A percentile compares a stretch with the other conserved stretches of the same genome.
These are phyloP conservation scores for Porites cylindrica DNA, from an alignment of 92 coral and sea anemone species.

Conservation along the genomic window DNA sequence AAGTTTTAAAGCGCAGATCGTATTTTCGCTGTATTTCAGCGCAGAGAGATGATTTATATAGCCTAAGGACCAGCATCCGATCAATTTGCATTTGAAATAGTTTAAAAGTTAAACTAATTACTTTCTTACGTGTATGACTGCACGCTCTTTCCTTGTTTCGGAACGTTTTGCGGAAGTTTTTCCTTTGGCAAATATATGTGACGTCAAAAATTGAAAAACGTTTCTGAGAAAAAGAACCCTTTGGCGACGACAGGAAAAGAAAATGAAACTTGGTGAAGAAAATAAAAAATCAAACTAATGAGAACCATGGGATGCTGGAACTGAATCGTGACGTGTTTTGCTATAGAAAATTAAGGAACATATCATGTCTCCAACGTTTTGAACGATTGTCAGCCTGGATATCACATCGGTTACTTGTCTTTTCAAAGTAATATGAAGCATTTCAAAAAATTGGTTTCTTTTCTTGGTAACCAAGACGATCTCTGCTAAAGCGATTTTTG, in stretches of 20 bases:
- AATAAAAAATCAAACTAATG: neutral
- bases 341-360: no score
- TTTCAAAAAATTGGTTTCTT: no score
- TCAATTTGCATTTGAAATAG: slow-evolving; percentile 1
- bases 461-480: no score
- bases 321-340: no score
- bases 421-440: no score
- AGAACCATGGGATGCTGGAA: neutral
- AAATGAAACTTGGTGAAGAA: neutral
- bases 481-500: neutral
- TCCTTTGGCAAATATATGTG: neutral
- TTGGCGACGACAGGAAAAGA: neutral
- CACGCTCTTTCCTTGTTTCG: slow-evolving; percentile 3
- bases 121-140: slow-evolving; percentile 13
- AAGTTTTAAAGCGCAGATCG: no score
- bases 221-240: neutral
- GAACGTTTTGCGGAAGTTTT: neutral
- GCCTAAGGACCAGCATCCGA: neutral
- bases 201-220: neutral
- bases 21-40: neutral
- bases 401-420: no score
- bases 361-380: no score
- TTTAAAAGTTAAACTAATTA: no score
- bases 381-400: no score
- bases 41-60: neutral